Evolutionary conservation across 2,797 vertebrate species (phyloP).

Genomic region (Acrossocheilus wenchowensis): DNA sequence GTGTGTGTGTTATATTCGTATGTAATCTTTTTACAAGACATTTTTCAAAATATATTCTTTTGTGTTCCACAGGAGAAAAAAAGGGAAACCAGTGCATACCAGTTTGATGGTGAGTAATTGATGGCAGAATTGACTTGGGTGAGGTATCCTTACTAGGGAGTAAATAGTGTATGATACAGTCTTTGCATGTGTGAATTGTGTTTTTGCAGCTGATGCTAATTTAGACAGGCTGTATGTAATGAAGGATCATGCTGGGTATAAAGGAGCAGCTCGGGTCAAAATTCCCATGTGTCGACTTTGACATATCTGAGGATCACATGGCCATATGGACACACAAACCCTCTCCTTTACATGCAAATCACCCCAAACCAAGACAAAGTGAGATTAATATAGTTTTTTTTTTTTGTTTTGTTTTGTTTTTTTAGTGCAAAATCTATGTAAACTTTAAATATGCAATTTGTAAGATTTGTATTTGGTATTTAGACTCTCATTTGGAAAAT

Average conservation of each 20-base stretch:
- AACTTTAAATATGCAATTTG: not conserved
- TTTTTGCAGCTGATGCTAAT: conserved; percentile 62
- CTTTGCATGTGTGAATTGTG: conserved; percentile 63
- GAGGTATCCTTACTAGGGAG: conserved; percentile 30
- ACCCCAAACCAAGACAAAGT: not conserved
- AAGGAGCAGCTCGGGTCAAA: conserved; percentile 5
- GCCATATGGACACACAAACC: conserved; percentile 3
- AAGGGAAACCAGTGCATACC: conserved; percentile 39
- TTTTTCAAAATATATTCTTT: conserved; percentile 15
- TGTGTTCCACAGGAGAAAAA: not conserved
- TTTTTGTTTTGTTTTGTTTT: too few species aligned
- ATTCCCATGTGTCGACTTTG: conserved; percentile 15
- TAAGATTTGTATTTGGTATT: not conserved
- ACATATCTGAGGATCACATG: conserved; percentile 32
- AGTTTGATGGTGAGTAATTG: conserved; percentile 33
- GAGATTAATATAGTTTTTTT: not conserved
- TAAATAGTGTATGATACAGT: not conserved
- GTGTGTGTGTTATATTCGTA: not conserved
- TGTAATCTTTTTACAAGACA: not conserved
- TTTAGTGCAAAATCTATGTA: not conserved
- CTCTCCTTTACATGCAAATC: not conserved
- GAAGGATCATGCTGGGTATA: conserved; percentile 44
- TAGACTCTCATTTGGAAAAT: too few species aligned
- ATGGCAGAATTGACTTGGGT: conserved; percentile 54
- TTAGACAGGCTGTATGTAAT: conserved; percentile 57